Evolutionary conservation across 2,113 vertebrate genomes (phyloP).

Genomic region (Lethenteron reissneri): DNA sequence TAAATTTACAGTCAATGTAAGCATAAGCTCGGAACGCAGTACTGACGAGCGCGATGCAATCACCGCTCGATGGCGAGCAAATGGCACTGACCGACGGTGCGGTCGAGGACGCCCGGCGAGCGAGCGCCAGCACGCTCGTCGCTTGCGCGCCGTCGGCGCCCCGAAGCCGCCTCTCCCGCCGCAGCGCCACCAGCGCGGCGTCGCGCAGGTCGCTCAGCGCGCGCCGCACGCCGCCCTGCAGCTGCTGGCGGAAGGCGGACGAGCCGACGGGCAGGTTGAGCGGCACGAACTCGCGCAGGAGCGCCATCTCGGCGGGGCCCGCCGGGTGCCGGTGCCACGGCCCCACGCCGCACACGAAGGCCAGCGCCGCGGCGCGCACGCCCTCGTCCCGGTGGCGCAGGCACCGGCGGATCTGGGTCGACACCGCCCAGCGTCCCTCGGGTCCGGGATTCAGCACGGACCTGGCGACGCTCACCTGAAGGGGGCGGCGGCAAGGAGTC

Average conservation of each 20-base stretch:
- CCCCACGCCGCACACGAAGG: conserved; percentile 31
- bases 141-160: too few species aligned
- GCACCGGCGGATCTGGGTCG: conserved; percentile 15
- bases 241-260: conserved; percentile 49
- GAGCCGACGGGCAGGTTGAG: conserved; percentile 48
- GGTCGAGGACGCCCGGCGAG: too few species aligned
- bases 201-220: conserved; percentile 47
- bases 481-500: too few species aligned
- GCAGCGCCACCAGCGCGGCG: conserved; percentile 31
- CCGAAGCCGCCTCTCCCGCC: conserved; percentile 14
- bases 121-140: too few species aligned
- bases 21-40: too few species aligned
- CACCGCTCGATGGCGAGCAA: too few species aligned
- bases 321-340: conserved; percentile 30
- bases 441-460: too few species aligned
- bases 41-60: too few species aligned
- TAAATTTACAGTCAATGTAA: too few species aligned
- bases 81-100: too few species aligned
- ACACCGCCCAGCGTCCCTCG: too few species aligned
- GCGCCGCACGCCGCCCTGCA: conserved; percentile 33
- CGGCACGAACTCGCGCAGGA: conserved; percentile 35
- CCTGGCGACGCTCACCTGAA: too few species aligned
- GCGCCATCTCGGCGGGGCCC: conserved; percentile 21
- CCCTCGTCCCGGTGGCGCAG: conserved; percentile 31
- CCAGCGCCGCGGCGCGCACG: conserved; percentile 33